Evolutionary conservation across 2,797 vertebrate genomes (phyloP), one percentile per base, ranked within the genome.

Genomic region (Anisognathus igniventris): DNA sequence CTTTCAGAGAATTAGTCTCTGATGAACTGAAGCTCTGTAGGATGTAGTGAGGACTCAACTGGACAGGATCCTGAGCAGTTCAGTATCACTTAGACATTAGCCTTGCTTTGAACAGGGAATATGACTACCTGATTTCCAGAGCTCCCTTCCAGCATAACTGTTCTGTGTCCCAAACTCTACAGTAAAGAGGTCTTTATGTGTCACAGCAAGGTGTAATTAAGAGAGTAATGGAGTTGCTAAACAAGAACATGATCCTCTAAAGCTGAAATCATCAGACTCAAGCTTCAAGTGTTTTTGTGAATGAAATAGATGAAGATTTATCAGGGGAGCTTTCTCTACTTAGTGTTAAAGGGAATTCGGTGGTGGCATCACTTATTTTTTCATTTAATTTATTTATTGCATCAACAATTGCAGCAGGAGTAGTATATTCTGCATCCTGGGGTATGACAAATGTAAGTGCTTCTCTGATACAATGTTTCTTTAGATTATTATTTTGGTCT

Each of bases 401-500:
- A 53, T 91, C 93, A 93, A 60, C 80, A 96, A 0, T 82, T 94
- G 77, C 86, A 91, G 86, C 84, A 85, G 74, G 80, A 96, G 50
- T 25, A 77, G 39, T 76, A 53, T 82, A 73, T 89, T 81, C 62
- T 86, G 5, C 67, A 68, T 83, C 72, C 68, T 86, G 35, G 68
- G 48, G 42, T 76, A 71, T 83, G 75, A 86, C 61, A 88, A 74
- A 86, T 83, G 22, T 67, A 90, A 83, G 61, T 88, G 75, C 37
- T 87, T 87, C 72, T 92, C 82, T 64, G 57, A 65, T 85, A 79
- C 15, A 83, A 4, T 85, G 53, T 67, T 79, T 92, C 72, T 95
- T 95, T 76, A 90, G 66, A 79, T 89, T 91, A 89, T 91, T 95
- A 71, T 86, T 95, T 89, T 94, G 66, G 19, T 79, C 60, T 90